Evolutionary conservation across 2,113 vertebrate species (phyloP), one percentile per base, ranked within the genome.

Genomic region (Pantherophis guttatus): DNA sequence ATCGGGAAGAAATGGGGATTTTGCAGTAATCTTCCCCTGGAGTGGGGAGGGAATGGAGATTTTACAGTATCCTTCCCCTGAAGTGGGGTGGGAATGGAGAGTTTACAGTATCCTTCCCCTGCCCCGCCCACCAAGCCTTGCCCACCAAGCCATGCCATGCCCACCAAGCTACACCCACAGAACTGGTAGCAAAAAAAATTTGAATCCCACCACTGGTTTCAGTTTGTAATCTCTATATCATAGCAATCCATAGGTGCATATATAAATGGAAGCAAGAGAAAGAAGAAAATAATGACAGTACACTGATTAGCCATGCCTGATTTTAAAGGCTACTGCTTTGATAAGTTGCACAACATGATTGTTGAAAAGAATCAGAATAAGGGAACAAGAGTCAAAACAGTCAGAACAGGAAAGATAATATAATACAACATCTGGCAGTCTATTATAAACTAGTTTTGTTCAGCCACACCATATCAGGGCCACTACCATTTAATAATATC

Each of bases 401-500:
- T 12, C 88, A 91, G 26, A 92, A 93, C 95, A 94, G 94, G 59
- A 95, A 96, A 94, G 53, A 94, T 94, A 3, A 95, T 95, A 91
- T 92, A 3, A 96, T 95, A 86, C 4, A 95, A 86, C 89, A 44
- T 3, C 65, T 95, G 86, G 91, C 89, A 95, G 95, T 55, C 91
- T 52, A 93, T 95, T 93, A 93, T 44, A 87, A 94, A 94, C 95
- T 90, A 94, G 93, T 95, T 97, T 94, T 94, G 94, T 95, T 65
- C 88, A 95, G 21, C 24, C 94, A 96, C 88, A 52, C 88, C 52
- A 8, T 93, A 91, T 94, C 93, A 91, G 54, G 21, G 95, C 81
- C 92, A n/a, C 33, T 23, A 94, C 48, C 29, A 91, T 95, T 96
- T 95, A 96, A 95, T 92, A 94, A 94, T 94, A 95, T 96, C 94